These are phyloP conservation scores for Colletes collaris DNA, from an alignment of 2,888 invertebrate species.

Conservation along the genomic window DNA sequence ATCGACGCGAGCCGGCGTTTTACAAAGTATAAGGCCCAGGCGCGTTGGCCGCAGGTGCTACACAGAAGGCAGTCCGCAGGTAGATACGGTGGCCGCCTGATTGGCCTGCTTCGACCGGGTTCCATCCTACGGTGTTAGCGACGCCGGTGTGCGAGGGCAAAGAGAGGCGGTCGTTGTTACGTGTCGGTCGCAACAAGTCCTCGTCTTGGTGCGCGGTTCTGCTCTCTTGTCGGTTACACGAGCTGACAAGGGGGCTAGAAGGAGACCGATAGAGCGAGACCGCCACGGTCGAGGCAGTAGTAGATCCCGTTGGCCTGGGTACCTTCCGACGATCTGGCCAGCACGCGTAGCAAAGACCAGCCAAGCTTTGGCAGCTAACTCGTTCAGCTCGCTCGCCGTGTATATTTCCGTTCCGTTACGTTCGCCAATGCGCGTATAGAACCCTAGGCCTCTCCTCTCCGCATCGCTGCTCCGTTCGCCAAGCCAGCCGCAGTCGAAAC, in stretches of 20 bases:
- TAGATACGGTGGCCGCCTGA: slow-evolving; percentile 80
- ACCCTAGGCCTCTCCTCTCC: slow-evolving; percentile 2
- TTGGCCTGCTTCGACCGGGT: slow-evolving; percentile 78
- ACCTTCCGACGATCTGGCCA: slow-evolving; percentile 64
- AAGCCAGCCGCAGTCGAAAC: slow-evolving; percentile 23
- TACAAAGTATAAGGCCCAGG: slow-evolving; percentile 73
- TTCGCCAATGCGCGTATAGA: slow-evolving; percentile 50
- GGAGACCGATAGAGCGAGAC: slow-evolving; percentile 32
- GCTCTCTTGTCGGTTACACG: slow-evolving; percentile 38
- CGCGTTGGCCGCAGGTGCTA: slow-evolving; percentile 78
- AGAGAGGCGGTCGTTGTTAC: slow-evolving; percentile 75
- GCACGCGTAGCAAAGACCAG: slow-evolving; percentile 64
- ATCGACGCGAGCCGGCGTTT: slow-evolving; percentile 73
- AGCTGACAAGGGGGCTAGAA: slow-evolving; percentile 22
- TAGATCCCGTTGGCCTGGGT: slow-evolving; percentile 76
- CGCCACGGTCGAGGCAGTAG: slow-evolving; percentile 70
- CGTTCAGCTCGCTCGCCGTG: slow-evolving; percentile 62
- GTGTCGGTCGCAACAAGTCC: slow-evolving; percentile 69
- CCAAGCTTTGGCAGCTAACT: slow-evolving; percentile 75
- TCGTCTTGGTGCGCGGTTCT: slow-evolving; percentile 60
- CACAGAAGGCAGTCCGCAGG: slow-evolving; percentile 78
- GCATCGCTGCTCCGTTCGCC: slow-evolving; percentile 18
- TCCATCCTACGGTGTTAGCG: slow-evolving; percentile 77
- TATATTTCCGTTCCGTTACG: slow-evolving; percentile 77
- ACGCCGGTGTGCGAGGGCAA: slow-evolving; percentile 64